Percentiles rank a stretch among this genome's conserved stretches.
Evolutionary conservation across 1,140 invertebrate genomes (phyloP).

Genomic region (Nylanderia fulva): DNA sequence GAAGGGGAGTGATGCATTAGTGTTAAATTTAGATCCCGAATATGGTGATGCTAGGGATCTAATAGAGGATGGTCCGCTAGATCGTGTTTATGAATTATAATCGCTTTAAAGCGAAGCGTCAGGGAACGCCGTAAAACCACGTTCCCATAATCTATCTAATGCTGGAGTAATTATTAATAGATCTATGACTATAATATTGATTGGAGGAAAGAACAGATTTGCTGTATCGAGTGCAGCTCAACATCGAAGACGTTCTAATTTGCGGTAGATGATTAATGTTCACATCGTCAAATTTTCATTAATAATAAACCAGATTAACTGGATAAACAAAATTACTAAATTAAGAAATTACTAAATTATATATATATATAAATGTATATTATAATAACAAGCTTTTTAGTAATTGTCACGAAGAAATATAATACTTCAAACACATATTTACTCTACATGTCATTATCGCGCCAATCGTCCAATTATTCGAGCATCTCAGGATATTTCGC

Average conservation of each 20-base stretch:
- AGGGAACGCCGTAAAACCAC: constrained; percentile 26
- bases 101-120: constrained; percentile 58
- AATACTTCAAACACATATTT: background rate
- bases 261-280: background rate
- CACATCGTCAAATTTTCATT: background rate
- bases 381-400: too few relatives aligned
- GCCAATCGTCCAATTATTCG: constrained; percentile 12
- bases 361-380: too few relatives aligned
- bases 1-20: constrained; percentile 54
- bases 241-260: background rate
- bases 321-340: too few relatives aligned
- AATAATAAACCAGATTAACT: too few relatives aligned
- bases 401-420: too few relatives aligned
- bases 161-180: constrained; percentile 50
- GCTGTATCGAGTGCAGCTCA: background rate
- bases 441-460: constrained; percentile 7
- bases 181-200: constrained; percentile 38
- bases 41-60: constrained; percentile 34
- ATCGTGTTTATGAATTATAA: constrained; percentile 60
- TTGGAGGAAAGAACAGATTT: background rate
- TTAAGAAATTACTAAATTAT: too few relatives aligned
- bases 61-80: constrained; percentile 48
- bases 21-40: constrained; percentile 59
- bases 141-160: constrained; percentile 39
- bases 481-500: constrained; percentile 38